Conservation (phyloP, 2,797 vertebrate species). For the Syngnathus rostellatus region DNA sequence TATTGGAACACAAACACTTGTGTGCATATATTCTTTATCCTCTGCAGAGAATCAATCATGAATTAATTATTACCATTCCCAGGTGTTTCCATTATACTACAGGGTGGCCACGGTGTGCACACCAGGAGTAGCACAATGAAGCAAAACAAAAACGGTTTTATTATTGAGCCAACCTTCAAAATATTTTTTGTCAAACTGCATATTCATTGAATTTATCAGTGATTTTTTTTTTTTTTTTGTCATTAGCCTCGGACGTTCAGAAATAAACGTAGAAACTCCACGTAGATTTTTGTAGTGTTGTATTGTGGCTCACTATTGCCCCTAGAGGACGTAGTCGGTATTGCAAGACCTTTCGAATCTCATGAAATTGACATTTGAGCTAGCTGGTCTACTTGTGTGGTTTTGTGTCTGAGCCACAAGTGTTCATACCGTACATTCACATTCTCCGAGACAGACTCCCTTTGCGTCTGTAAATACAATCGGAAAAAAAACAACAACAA, state of each 20-base stretch:
- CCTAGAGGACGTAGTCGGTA: not conserved
- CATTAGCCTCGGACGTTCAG: too few species aligned
- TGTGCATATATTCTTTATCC: too few species aligned
- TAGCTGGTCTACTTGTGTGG: too few species aligned
- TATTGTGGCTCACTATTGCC: not conserved
- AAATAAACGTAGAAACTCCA: too few species aligned
- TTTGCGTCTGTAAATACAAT: slow-evolving; percentile 28
- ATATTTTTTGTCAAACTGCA: too few species aligned
- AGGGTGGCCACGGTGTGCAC: too few species aligned
- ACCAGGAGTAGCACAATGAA: too few species aligned
- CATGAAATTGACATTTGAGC: not conserved
- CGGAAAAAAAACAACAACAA: slow-evolving; percentile 4
- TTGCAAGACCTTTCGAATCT: not conserved
- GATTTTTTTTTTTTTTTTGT: not conserved
- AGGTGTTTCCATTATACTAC: not conserved
- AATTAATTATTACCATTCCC: too few species aligned
- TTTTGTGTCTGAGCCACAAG: not conserved
- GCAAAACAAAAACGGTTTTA: too few species aligned
- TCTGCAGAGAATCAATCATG: too few species aligned
- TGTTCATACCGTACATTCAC: not conserved
- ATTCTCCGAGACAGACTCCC: slow-evolving; percentile 11
- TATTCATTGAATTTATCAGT: slow-evolving; percentile 38
- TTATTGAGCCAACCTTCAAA: too few species aligned
- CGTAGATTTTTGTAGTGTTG: not conserved
- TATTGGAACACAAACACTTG: too few species aligned